Percentiles rank a stretch among this genome's conserved stretches.
Evolutionary conservation across 2,113 vertebrate genomes (phyloP).

Genomic region (Callorhinus ursinus): DNA sequence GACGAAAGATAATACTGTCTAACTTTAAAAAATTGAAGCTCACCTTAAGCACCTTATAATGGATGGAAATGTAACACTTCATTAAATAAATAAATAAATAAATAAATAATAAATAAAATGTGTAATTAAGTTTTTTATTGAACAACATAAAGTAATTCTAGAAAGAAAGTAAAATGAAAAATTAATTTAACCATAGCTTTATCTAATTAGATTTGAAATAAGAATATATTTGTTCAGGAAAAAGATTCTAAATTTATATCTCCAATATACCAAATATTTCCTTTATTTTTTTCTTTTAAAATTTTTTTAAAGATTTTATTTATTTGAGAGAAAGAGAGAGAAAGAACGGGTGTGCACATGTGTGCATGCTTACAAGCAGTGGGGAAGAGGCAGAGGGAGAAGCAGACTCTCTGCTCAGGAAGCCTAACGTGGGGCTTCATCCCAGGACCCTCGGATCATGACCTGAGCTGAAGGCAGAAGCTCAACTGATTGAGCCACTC

Average conservation of each 20-base stretch:
- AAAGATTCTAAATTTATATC: neutral
- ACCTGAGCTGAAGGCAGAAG: too few species aligned
- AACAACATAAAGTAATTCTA: neutral
- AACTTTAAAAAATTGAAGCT: neutral
- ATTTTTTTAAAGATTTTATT: too few species aligned
- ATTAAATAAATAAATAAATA: neutral
- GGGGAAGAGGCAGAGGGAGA: too few species aligned
- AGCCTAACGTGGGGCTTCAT: too few species aligned
- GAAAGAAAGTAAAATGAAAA: neutral
- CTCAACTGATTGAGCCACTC: too few species aligned
- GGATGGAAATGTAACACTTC: neutral
- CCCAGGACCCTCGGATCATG: too few species aligned
- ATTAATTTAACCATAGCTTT: neutral
- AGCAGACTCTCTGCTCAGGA: too few species aligned
- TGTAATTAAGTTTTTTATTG: neutral
- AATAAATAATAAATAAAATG: neutral
- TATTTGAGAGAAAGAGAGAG: too few species aligned
- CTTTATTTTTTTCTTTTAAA: neutral
- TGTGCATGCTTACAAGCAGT: too few species aligned
- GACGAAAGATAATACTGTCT: neutral
- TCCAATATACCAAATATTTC: neutral
- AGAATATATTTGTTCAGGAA: neutral
- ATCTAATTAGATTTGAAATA: neutral
- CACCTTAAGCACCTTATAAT: neutral
- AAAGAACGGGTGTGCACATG: too few species aligned